Evolutionary conservation across 1,140 invertebrate genomes (phyloP).

Genomic region (Polypedilum pembai): DNA sequence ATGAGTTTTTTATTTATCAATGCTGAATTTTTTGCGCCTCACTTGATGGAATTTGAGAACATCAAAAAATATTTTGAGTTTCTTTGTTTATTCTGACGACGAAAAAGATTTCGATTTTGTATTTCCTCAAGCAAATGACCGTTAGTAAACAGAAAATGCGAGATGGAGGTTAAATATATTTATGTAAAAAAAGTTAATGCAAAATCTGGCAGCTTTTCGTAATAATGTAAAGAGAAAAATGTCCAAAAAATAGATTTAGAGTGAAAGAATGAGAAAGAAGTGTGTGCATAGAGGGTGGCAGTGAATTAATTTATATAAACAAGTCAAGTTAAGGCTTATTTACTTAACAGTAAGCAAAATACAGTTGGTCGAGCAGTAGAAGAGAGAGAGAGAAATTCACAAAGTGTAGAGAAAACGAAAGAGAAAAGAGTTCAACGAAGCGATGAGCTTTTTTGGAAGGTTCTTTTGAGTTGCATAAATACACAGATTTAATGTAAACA

Average conservation of each 20-base stretch:
- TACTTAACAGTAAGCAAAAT: not conserved
- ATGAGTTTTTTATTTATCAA: too few relatives aligned
- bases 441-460: constrained; percentile 1
- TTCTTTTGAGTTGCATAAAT: not conserved
- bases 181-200: not conserved
- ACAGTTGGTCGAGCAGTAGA: not conserved
- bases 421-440: not conserved
- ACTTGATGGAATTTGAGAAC: too few relatives aligned
- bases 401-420: not conserved
- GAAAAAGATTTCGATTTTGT: not conserved
- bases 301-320: constrained; percentile 5
- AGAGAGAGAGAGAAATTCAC: not conserved
- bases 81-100: too few relatives aligned
- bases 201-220: not conserved
- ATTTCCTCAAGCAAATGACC: not conserved
- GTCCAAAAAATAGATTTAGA: not conserved
- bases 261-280: not conserved
- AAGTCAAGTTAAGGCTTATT: constrained; percentile 11
- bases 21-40: too few relatives aligned
- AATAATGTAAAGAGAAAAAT: too few relatives aligned
- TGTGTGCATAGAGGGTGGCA: not conserved
- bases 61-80: too few relatives aligned
- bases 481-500: constrained; percentile 23
- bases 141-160: not conserved
- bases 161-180: too few relatives aligned